Base-by-base conservation (phyloP, 2,113 vertebrate genomes). In the Crotophaga sulcirostris region DNA sequence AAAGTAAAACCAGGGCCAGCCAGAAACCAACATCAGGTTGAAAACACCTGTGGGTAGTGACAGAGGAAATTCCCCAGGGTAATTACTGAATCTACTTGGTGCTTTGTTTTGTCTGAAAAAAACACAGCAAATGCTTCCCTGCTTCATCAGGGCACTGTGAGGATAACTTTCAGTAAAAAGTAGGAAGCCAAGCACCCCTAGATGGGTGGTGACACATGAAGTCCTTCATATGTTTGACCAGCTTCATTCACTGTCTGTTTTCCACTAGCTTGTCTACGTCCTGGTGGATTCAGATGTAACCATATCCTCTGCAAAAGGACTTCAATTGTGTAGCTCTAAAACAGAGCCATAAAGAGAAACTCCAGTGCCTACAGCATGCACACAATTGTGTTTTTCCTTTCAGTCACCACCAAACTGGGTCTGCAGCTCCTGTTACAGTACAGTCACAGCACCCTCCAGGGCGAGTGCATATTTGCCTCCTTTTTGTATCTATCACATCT, bases 1-100 rank as follows among this genome's bases (percentile, higher is more conserved):
- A 93, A 93, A 96, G 93, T 31, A 85, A 91, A 85, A 74, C 31
- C 60, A 90, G 40, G 84, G 29, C 80, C 58, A 85, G 69, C 54
- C 69, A 94, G 88, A 96, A 95, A 90, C 83, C 87, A 90, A 44
- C 52, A 70, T 90, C 87, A 92, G 18, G 42, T 93, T 95, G 90
- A 93, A 93, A 95, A 96, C 87, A 93, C 72, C 12, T 89, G 92
- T 93, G 85, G 83, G 88, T 95, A 97, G 79, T 1, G 68, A 96
- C 95, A 94, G 95, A 97, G 88, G 90, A 96, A 96, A 94, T 94
- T 95, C 90, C 93, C 87, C 60, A 24, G 64, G 38, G 82, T 93
- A 91, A 94, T 83, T 93, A 91, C 49, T 63, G 85, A 90, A 96
- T 86, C 68, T 86, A 75, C 72, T 77, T 88, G 70, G 56, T 33